Base-by-base conservation (phyloP, 1,140 invertebrate species). In the Penaeus indicus region DNA sequence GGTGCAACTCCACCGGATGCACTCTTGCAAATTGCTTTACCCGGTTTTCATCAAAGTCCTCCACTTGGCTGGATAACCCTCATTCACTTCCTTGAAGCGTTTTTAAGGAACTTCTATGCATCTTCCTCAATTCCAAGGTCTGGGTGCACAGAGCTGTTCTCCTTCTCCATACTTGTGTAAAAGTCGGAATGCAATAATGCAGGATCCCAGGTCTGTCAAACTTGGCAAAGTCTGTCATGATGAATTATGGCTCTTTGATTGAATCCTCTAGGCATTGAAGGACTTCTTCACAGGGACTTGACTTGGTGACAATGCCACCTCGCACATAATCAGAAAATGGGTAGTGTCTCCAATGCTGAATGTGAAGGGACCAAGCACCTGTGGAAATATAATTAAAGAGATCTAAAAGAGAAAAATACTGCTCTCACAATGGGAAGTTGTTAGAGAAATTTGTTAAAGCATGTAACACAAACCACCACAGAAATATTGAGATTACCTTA, bases 341-440 rank as follows among this genome's bases (percentile, higher is more conserved):
- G 95, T 95, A n/a, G 98, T 99, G 92, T 99, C 97, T 1, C 97
- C 98, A 92, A 99, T 99, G 92, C 96, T 97, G 93, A 99, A 99
- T 42, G 98, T 98, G 92, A 99, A 99, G 0, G 98, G 97, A n/a
- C 98, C 98, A 90, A 97, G 92, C 1, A 97, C 96, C 89, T 90
- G 89, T 7, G 1, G 54, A 81, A 69, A n/a, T 72, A 38, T 18
- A 27, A 47, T 61, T 78, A 19, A 79, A 54, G 27, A 54, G 38
- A 79, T 22, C 38, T 64, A 27, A 4, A 19, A 38, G 16, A 64
- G 11, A 64, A 83, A 72, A 72, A 72, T 72, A 42, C 38, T 2
- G 38, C 38, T 72, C 32, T 22, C 8, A 27, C 18, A 64, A 21
- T 64, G 5, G 18, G n/a, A 13, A 64, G 54, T 83, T 19, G 22